Evolutionary conservation across 2,797 vertebrate genomes (phyloP).

Genomic region (Euthynnus affinis): DNA sequence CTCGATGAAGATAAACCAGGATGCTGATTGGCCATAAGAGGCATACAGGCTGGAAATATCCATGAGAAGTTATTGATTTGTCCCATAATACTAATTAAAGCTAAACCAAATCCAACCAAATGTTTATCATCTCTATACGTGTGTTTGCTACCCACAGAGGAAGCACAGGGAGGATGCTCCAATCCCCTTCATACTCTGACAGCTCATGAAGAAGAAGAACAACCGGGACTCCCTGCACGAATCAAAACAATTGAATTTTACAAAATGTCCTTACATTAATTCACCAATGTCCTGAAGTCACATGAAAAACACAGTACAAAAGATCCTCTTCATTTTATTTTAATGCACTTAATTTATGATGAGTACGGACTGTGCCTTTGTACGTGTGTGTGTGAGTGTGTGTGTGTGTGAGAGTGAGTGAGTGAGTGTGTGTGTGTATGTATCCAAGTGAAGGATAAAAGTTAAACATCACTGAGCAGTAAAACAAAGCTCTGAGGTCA

Average conservation of each 20-base stretch:
- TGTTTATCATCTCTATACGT: conserved; percentile 1
- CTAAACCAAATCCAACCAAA: neutral
- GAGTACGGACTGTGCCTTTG: neutral
- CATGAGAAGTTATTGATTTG: neutral
- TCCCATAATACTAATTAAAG: neutral
- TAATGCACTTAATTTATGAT: neutral
- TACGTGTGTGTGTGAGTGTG: too few species aligned
- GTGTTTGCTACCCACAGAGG: conserved; percentile 73
- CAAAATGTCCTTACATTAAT: neutral
- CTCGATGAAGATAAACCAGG: conserved; percentile 94
- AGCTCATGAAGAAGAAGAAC: conserved; percentile 90
- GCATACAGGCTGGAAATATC: conserved; percentile 65
- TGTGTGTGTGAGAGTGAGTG: too few species aligned
- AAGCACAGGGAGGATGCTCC: conserved; percentile 91
- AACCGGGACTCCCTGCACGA: conserved; percentile 83
- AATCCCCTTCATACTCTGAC: conserved; percentile 86
- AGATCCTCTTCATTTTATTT: neutral
- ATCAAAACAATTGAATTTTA: neutral
- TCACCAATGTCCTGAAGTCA: neutral
- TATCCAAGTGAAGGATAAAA: too few species aligned
- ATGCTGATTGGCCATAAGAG: conserved; percentile 74
- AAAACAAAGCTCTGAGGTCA: too few species aligned
- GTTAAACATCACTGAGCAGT: too few species aligned
- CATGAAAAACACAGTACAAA: conserved; percentile 4
- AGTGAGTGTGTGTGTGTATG: too few species aligned